A percentile compares a stretch with the other conserved stretches of the same genome.
phyloP scores from a whole-genome alignment of 2,888 invertebrate species.

The Orthosia gothica region DNA sequence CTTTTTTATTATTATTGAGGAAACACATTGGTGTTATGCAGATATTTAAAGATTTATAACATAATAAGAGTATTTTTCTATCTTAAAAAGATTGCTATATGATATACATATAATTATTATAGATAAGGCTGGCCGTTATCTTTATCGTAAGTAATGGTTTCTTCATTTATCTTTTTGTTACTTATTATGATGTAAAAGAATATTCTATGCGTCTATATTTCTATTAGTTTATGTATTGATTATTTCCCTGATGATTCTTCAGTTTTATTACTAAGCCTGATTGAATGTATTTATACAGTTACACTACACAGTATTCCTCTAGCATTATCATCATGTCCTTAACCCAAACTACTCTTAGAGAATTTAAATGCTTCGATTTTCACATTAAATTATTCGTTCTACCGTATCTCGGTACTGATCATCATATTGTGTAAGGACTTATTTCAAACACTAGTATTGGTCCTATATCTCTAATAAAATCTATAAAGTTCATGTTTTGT shows the following conservation, averaged over 20 bases:
- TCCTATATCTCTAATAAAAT: background rate
- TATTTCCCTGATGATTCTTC: background rate
- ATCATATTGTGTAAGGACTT: background rate
- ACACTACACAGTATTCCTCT: background rate
- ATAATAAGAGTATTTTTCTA: no score
- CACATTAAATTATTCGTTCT: background rate
- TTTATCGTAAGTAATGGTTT: no score
- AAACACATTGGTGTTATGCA: background rate
- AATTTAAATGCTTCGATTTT: constrained; percentile 23
- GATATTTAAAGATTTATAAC: constrained; percentile 2
- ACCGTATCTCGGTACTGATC: background rate
- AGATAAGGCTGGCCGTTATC: no score
- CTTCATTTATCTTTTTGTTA: no score
- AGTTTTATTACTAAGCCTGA: background rate
- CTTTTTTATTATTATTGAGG: background rate
- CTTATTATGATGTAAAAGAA: no score
- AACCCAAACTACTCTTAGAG: background rate
- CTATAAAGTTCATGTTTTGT: background rate
- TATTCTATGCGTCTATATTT: background rate
- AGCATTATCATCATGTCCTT: constrained; percentile 6
- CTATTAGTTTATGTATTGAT: background rate
- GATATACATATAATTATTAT: no score
- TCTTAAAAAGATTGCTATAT: no score
- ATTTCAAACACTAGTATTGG: background rate
- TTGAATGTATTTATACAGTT: background rate